Evolutionary conservation across 2,113 vertebrate species (phyloP), one percentile per base, ranked within the genome.

Genomic region (Miniopterus natalensis): DNA sequence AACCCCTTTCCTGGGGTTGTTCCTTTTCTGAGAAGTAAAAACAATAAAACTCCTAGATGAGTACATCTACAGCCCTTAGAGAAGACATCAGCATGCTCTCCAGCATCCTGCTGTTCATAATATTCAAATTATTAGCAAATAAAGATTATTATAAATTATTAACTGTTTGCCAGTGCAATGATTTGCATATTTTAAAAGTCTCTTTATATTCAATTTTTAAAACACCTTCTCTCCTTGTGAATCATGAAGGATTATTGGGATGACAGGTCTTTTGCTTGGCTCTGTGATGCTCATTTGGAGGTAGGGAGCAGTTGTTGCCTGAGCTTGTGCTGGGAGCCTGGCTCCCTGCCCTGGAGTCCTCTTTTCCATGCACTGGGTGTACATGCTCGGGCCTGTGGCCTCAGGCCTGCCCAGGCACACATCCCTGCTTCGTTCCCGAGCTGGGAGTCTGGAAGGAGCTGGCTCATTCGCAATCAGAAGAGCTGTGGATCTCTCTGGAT

Each of bases 61-160:
- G 25, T 36, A 78, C 11, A 75, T 36, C 12, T 45, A 17, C 8
- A 23, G 31, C 7, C 17, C 49, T 83, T 14, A 25, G 65, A 81
- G 57, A 25, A 55, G 29, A 36, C 53, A 92, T 97, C 90, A 77
- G 83, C 92, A 97, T 95, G 95, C 74, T 93, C 63, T 29, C 25
- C 40, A 18, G 63, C 20, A 4, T 8, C 11, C 78, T 4, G 1
- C 47, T 2, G 74, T 97, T 91, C 91, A 61, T 91, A 94, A 86
- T 90, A 94, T 96, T 98, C 75, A 96, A 96, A 93, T 95, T 51
- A 96, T 96, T 95, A 77, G 83, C 96, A 98, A 97, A 97, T 97
- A 97, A 86, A 61, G 83, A 78, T 97, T 77, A 95, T 88, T 86
- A 97, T 97, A 97, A 97, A 97, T 96, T 97, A 96, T 97, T 97